A percentile compares a stretch with the other conserved stretches of the same genome.
phyloP scores from a whole-genome alignment of 1,140 invertebrate genomes.

The Antheraea pernyi region DNA sequence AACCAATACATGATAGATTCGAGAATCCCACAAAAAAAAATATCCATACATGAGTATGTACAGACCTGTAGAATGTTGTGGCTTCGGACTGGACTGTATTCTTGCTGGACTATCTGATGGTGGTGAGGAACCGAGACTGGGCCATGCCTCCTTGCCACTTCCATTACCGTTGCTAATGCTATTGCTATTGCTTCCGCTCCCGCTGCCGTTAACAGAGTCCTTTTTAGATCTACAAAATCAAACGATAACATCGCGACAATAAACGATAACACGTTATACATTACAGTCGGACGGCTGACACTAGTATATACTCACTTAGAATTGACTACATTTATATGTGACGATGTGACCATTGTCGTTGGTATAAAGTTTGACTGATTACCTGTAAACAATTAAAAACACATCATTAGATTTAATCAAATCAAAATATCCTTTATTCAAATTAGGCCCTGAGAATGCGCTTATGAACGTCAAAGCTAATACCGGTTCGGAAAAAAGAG shows the following conservation, averaged over 20 bases:
- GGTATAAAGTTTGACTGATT: conserved; percentile 76
- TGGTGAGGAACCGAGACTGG: conserved; percentile 79
- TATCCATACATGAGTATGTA: background rate
- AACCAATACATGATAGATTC: no score
- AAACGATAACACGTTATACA: background rate
- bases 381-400: conserved; percentile 47
- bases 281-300: background rate
- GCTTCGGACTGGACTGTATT: conserved; percentile 61
- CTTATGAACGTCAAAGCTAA: no score
- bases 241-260: conserved; percentile 8
- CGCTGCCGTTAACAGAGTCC: conserved; percentile 44
- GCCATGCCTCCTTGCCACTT: conserved; percentile 83
- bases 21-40: no score
- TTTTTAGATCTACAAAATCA: conserved; percentile 56
- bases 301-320: conserved; percentile 67
- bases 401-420: background rate
- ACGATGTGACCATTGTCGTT: conserved; percentile 75
- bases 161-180: conserved; percentile 41
- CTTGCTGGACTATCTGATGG: conserved; percentile 59
- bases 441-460: no score
- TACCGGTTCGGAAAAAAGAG: no score
- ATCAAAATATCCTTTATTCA: no score
- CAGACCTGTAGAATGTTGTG: conserved; percentile 49
- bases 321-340: conserved; percentile 78
- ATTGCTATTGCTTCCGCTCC: conserved; percentile 41